Conservation (phyloP, 2,888 invertebrate species). For the Odontomyia ornata region DNA sequence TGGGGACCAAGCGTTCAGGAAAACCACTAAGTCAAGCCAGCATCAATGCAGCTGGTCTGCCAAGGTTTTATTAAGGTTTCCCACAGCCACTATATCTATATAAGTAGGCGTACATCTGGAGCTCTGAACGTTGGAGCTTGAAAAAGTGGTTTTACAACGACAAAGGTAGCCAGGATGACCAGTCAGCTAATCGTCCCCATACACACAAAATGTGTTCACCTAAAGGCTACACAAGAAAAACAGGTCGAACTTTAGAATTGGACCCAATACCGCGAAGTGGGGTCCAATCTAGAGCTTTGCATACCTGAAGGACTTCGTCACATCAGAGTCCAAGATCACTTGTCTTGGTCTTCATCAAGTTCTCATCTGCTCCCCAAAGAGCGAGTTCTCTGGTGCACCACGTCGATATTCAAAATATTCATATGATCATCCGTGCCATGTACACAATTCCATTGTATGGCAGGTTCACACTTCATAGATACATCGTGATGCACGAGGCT, state of each 20-base stretch:
- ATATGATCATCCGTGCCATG: neutral
- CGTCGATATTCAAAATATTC: constrained; percentile 26
- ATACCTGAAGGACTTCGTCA: constrained; percentile 12
- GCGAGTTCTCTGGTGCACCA: constrained; percentile 20
- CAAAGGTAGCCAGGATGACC: neutral
- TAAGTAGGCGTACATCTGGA: neutral
- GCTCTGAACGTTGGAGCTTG: neutral
- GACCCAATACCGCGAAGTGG: neutral
- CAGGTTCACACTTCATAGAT: constrained; percentile 36
- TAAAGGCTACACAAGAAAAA: constrained; percentile 23
- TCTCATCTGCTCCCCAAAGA: neutral
- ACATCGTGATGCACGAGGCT: constrained; percentile 38
- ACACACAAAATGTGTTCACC: neutral
- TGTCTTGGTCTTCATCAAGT: neutral
- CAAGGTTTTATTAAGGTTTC: no score
- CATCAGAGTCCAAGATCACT: neutral
- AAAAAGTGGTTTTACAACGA: neutral
- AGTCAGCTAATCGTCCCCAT: constrained; percentile 13
- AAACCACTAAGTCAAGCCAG: no score
- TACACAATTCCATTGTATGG: constrained; percentile 18
- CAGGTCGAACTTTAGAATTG: constrained; percentile 3
- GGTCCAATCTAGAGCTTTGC: neutral
- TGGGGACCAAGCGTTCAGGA: no score
- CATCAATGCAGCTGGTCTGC: no score
- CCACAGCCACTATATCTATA: no score